phyloP scores from a whole-genome alignment of 1,140 invertebrate species.

The Drosophila watanabei region DNA sequence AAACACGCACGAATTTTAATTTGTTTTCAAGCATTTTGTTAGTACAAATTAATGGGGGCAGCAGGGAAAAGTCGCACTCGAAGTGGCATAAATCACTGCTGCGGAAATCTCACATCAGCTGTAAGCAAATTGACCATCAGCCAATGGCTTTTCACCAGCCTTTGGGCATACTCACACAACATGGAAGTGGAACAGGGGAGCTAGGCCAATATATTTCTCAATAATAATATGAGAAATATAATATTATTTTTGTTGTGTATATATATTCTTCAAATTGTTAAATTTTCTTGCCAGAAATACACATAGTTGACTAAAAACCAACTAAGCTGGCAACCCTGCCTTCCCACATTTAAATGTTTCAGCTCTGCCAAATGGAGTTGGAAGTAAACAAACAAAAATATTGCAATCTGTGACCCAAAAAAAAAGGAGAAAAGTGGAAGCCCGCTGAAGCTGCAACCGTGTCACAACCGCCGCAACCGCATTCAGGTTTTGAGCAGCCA shows the following conservation, averaged over 20 bases:
- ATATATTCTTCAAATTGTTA: not conserved
- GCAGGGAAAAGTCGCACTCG: conserved; percentile 33
- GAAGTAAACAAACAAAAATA: conserved; percentile 45
- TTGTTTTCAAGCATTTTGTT: conserved; percentile 52
- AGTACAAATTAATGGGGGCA: conserved; percentile 55
- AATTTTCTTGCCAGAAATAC: not conserved
- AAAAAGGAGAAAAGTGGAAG: conserved; percentile 47
- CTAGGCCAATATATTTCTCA: not conserved
- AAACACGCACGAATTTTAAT: conserved; percentile 68
- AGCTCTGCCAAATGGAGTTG: conserved; percentile 56
- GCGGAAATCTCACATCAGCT: conserved; percentile 30
- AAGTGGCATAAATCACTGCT: conserved; percentile 56
- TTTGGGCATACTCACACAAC: not conserved
- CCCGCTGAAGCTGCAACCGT: conserved; percentile 58
- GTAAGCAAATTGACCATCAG: conserved; percentile 34
- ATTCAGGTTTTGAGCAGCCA: conserved; percentile 18
- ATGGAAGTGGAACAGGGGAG: no score
- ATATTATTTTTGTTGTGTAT: not conserved
- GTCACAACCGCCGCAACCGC: conserved; percentile 39
- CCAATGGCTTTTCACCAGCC: not conserved
- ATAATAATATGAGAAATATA: not conserved
- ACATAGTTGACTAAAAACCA: not conserved
- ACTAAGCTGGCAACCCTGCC: not conserved
- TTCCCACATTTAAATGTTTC: conserved; percentile 22
- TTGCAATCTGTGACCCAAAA: conserved; percentile 54